A percentile compares a stretch with the other conserved stretches of the same genome.
phyloP scores from a whole-genome alignment of 2,113 vertebrate species.

The Protobothrops mucrosquamatus region DNA sequence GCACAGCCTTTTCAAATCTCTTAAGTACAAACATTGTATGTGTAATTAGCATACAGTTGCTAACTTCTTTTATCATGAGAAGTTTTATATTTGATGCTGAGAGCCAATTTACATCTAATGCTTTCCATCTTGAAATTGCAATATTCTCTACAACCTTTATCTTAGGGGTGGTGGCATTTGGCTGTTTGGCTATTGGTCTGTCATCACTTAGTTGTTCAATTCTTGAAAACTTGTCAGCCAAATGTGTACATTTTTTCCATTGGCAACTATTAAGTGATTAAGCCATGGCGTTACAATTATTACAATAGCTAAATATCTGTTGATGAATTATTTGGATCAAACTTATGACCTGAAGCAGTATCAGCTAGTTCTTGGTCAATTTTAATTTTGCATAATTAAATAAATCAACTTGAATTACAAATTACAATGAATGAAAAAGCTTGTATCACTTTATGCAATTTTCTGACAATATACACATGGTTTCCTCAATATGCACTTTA shows the following conservation, averaged over 20 bases:
- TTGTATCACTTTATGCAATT: neutral
- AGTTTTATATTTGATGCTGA: neutral
- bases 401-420: neutral
- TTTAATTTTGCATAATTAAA: neutral
- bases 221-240: neutral
- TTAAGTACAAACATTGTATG: fast-evolving
- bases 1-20: neutral
- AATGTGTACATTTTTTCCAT: neutral
- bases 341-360: neutral
- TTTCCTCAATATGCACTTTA: neutral
- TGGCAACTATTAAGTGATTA: neutral
- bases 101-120: neutral
- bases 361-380: neutral
- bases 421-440: neutral
- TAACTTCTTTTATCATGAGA: neutral
- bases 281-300: neutral
- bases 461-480: neutral
- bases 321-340: neutral
- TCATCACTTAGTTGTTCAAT: neutral
- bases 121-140: neutral
- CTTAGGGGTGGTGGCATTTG: neutral
- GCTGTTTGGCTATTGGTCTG: neutral
- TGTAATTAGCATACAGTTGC: neutral
- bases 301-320: neutral
- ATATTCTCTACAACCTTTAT: neutral